Base-by-base conservation (phyloP, 2,113 vertebrate genomes). In the Anhinga rufa region DNA sequence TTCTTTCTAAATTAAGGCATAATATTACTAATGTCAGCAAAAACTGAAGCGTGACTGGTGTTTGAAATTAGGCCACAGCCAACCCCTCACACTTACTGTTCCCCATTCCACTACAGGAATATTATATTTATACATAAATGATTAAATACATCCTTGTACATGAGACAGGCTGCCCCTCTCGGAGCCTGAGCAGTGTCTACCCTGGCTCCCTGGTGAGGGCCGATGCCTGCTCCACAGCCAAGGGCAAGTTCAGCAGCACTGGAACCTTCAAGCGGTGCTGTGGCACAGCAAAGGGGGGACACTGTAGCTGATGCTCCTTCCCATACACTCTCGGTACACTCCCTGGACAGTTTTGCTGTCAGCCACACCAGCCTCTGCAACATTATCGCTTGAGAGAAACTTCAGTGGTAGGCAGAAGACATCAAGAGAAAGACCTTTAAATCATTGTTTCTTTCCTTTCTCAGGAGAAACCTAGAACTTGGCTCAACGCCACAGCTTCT, bases 251-350 rank as follows among this genome's bases (percentile, higher is more conserved):
- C 48, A 51, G 68, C 92, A 83, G 77, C 58, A 81, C 26, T 12
- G 10, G 22, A 26, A 22, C 34, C 62, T 51, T 40, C 17, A 16
- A 21, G n/a, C 54, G 24, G 12, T 7, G 12, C 36, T 58, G 60
- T 10, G 24, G 31, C 32, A 55, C 38, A 61, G 58, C 4, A 0
- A 65, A 36, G 34, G 1, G 6, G 14, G 40, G n/a, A 48, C 1
- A 1, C 44, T 36, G 26, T 4, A 28, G 15, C 32, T 51, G 34
- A 15, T 79, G 32, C 36, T 82, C 66, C n/a, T 82, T 34, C 40
- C 61, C 21, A 2, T 24, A 11, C 11, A 3, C 38, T 31, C 42
- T 13, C 14, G 48, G 17, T 17, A 74, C 11, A 9, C 12, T 65
- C 66, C 58, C 20, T 7, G 21, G 15, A 38, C 24, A 28, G 62